Evolutionary conservation across 2,797 vertebrate species (phyloP), one percentile per base, ranked within the genome.

Genomic region (Chelon auratus): DNA sequence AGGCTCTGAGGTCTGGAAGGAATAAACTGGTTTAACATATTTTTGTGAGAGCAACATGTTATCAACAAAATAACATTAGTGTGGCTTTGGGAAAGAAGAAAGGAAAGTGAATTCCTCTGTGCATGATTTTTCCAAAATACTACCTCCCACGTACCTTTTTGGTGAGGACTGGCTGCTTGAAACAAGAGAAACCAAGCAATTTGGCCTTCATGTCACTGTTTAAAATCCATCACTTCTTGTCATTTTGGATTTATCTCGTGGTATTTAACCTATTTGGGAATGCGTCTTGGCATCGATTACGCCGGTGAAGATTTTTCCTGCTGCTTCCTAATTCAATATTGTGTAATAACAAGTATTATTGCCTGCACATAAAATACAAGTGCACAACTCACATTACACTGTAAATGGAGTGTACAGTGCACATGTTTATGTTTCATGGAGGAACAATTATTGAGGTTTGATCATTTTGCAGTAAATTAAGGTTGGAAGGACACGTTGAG

Each of bases 181-280:
- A 92, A 91, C 43, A 77, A 57, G 64, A 92, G 84, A 93, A 93
- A 84, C 77, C 86, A 88, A 74, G 78, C 78, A 90, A 86, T 91
- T 85, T 86, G 77, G 87, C 72, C 48, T 43, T 72, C 53, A 72
- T 59, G 86, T 90, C 64, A 68, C 7, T 85, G 78, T 90, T 92
- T 87, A 73, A 90, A 91, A 87, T 64, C 82, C 67, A 89, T 71
- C 18, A 81, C 78, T 87, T 75, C 66, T 83, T 87, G 84, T 90
- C 74, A 86, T 83, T 88, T 82, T 82, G 45, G 57, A 87, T 92
- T 88, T 74, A 83, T 39, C 45, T 77, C 87, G 82, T 68, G 65
- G 86, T 82, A 75, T 89, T 91, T 87, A 86, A 88, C 75, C 62
- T 83, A 81, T 89, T 59, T 80, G 47, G 71, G 71, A 83, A 80